Percentiles rank a stretch among this genome's conserved stretches.
phyloP scores from a whole-genome alignment of 2,113 vertebrate species.

The Abramis brama region DNA sequence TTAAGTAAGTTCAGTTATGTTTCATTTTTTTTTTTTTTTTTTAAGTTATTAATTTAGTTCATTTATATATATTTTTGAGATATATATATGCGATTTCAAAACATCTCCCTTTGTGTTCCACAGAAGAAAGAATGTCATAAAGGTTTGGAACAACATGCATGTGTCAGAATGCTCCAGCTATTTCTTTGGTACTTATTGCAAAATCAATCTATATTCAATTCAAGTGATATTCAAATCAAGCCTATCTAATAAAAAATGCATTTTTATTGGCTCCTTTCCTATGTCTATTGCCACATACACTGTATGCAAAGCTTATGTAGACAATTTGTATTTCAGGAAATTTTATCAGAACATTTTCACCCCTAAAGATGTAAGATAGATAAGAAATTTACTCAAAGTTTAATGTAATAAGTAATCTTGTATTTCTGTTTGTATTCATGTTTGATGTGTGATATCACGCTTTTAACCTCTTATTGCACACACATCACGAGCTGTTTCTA shows the following conservation, averaged over 20 bases:
- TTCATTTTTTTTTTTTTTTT: too few relatives aligned
- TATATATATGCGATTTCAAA: not conserved
- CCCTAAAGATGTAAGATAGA: not conserved
- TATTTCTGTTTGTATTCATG: conserved; percentile 31
- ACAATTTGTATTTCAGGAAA: not conserved
- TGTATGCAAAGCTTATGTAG: not conserved
- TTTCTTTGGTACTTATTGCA: not conserved
- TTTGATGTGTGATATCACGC: conserved; percentile 52
- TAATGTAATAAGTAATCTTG: not conserved
- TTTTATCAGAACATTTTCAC: not conserved
- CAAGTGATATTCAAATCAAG: not conserved
- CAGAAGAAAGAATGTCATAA: not conserved
- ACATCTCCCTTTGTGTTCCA: not conserved
- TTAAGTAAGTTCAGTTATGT: too few relatives aligned
- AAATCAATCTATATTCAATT: not conserved
- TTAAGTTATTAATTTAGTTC: too few relatives aligned
- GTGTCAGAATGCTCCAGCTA: not conserved
- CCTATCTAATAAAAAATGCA: not conserved
- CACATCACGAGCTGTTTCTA: conserved; percentile 68
- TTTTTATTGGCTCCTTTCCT: not conserved
- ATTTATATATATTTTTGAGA: too few relatives aligned
- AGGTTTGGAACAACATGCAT: not conserved
- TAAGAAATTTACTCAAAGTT: not conserved
- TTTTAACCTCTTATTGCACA: conserved; percentile 68
- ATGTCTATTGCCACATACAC: too few relatives aligned